Base-by-base conservation (phyloP, 2,888 invertebrate species). In the Dorcus parallelipipedus region DNA sequence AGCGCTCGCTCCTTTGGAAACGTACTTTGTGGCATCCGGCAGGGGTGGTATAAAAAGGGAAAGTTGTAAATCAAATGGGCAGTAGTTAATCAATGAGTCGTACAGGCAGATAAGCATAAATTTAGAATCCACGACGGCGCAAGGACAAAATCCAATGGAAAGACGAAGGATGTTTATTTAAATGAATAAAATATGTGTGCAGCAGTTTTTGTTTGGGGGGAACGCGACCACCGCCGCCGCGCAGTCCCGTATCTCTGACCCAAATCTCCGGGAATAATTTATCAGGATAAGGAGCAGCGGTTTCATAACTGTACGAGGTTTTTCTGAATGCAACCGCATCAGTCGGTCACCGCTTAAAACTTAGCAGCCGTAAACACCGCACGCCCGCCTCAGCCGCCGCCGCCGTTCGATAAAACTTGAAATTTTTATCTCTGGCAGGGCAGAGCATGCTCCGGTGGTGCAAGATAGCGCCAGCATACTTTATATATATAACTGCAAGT, bases 211-310 rank as follows among this genome's bases (percentile, higher is more conserved):
- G 59, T 59, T 59, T 51, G 54, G 20, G 26, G 55, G 55, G 26
- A 33, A 33, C 6, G 26, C 26, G 7, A 33, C 26, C 26, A 7
- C 51, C 39, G 59, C 58, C 54, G 58, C 58, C 58, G 50, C 26
- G 26, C 59, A 59, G 55, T 59, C 51, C 59, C 39, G 26, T 57
- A 67, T 67, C 67, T 57, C 39, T 67, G 67, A 67, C 67, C 67
- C 62, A 67, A 66, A 67, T 67, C 67, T 67, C 53, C 52, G 56
- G 62, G 60, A 59, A 65, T 65, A 67, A 66, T 67, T 67, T 67
- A 67, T 67, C 66, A 64, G 61, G 66, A 67, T 67, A 66, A 56
- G 63, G 60, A 55, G 56, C 49, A 38, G 43, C 47, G 58, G 59
- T 56, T 63, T 63, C 61, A 64, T 64, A 65, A 64, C 60, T 52